Base-by-base conservation (phyloP, 1,140 invertebrate genomes). In the Steinernema khuongi region DNA sequence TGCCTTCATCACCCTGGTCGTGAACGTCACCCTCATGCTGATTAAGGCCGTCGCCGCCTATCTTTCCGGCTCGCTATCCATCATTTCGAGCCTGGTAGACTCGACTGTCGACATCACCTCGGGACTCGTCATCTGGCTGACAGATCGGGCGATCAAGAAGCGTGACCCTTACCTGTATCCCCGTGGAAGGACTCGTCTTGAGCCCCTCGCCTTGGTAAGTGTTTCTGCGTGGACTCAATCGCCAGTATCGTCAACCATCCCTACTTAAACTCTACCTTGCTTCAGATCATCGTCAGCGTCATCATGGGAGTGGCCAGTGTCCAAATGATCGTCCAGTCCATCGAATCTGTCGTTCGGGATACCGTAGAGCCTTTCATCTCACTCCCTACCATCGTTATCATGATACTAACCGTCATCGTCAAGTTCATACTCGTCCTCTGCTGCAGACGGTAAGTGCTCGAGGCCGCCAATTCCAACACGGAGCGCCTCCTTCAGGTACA, bases 21-120 rank as follows among this genome's bases (percentile, higher is more conserved):
- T 85, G 1, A 84, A 84, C 72, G 43, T 84, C 28, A n/a, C 73
- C 7, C 76, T 88, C 30, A 74, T 86, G 44, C 75, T 87, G 17
- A 84, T 78, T 19, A 88, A 88, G 77, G 78, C 79, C 4, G 78
- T 86, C 17, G 87, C 87, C 17, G 86, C 86, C 1, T 80, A 75
- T 17, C 50, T 88, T 67, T 87, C 87, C 17, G 85, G 86, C 19
- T 88, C 87, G n/a, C 79, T 88, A 18, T 85, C 87, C 31, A 86
- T 88, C 60, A 87, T 88, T 31, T 87, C 87, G 28, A 85, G 85
- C 71, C 76, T 88, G 43, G 86, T 88, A 1, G 87, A 88, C 80
- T 87, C 86, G 18, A 79, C 79, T 4, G 85, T 88, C 7, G 87
- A 88, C 79, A 83, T 88, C 4, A 78, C 86, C 1, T 85, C 85